Evolutionary conservation across 2,797 vertebrate genomes (phyloP).

Genomic region (Acrocephalus scirpaceus): DNA sequence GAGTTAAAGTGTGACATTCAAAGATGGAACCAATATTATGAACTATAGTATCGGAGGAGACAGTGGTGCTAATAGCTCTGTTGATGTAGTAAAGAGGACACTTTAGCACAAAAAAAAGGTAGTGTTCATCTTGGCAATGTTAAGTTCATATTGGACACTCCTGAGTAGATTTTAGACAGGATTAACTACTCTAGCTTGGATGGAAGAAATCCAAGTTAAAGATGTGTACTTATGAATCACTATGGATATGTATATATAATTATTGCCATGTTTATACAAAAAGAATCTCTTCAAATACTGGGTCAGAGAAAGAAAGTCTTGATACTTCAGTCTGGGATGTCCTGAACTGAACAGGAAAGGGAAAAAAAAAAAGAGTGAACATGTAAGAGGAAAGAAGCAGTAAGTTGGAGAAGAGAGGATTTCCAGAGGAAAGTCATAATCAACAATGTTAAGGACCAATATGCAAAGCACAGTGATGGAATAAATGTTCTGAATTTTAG

Average conservation of each 20-base stretch:
- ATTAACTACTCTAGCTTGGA: background rate
- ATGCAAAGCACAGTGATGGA: background rate
- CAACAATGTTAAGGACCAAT: background rate
- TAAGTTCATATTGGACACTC: background rate
- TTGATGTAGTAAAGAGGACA: background rate
- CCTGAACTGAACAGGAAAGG: background rate
- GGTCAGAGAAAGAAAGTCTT: background rate
- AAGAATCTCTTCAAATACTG: background rate
- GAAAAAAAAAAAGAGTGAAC: background rate
- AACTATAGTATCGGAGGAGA: background rate
- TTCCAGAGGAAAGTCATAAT: background rate
- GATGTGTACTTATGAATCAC: background rate
- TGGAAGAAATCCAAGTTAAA: background rate
- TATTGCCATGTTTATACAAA: background rate
- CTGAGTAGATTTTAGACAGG: background rate
- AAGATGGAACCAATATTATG: background rate
- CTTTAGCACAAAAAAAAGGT: background rate
- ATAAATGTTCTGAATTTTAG: background rate
- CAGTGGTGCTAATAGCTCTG: background rate
- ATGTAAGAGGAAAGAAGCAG: background rate
- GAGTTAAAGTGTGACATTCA: background rate
- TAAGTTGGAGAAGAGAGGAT: background rate
- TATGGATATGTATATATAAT: background rate
- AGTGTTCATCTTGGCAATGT: background rate
- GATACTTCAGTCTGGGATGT: background rate